These are phyloP conservation scores for Ridgeia piscesae DNA, from an alignment of 1,140 invertebrate species.

Conservation along the genomic window DNA sequence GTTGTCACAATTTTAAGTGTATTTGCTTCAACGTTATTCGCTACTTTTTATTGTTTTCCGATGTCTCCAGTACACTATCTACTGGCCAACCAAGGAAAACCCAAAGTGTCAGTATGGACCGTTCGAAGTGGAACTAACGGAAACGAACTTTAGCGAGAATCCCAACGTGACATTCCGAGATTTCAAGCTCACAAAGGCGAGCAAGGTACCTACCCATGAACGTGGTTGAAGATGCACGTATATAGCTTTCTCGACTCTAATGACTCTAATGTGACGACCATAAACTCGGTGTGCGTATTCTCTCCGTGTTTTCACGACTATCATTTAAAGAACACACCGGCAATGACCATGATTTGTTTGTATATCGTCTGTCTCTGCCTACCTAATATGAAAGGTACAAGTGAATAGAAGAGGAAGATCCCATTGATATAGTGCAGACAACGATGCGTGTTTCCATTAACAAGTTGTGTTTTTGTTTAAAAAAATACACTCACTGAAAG, in stretches of 20 bases:
- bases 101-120: conserved; percentile 14
- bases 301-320: background rate
- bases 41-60: background rate
- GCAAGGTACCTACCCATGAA: background rate
- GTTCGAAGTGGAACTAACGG: conserved; percentile 15
- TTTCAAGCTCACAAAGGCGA: background rate
- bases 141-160: background rate
- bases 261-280: background rate
- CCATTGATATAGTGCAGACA: too few relatives aligned
- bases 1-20: background rate
- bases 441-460: too few relatives aligned
- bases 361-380: too few relatives aligned
- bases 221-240: background rate
- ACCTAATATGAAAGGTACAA: too few relatives aligned
- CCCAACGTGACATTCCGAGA: background rate
- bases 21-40: background rate
- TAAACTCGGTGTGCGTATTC: background rate
- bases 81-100: conserved; percentile 2
- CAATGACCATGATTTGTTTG: background rate
- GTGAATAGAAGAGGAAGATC: too few relatives aligned
- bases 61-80: background rate
- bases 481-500: too few relatives aligned
- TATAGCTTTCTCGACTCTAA: background rate
- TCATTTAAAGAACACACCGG: background rate
- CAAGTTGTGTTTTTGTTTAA: too few relatives aligned